These are phyloP conservation scores for Callorhinus ursinus DNA, from an alignment of 2,113 vertebrate genomes.

Conservation along the genomic window DNA sequence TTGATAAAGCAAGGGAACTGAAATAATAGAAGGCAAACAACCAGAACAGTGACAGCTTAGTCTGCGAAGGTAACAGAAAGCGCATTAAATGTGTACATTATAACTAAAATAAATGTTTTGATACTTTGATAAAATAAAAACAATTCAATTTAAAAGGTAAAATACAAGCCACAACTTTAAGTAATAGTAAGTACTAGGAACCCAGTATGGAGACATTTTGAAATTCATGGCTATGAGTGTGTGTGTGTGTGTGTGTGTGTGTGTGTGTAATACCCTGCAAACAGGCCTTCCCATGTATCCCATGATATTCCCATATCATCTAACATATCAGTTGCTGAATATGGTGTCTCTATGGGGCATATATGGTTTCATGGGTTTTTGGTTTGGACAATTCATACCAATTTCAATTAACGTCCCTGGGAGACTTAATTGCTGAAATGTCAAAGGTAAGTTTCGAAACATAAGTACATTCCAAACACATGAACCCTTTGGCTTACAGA, in stretches of 20 bases:
- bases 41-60: not conserved
- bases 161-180: not conserved
- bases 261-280: not conserved
- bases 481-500: slow-evolving; percentile 69
- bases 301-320: not conserved
- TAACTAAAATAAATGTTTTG: not conserved
- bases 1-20: not conserved
- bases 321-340: not conserved
- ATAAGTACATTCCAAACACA: slow-evolving; percentile 81
- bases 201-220: not conserved
- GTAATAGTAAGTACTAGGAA: not conserved
- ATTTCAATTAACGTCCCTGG: slow-evolving; percentile 69
- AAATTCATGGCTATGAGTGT: not conserved
- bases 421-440: slow-evolving; percentile 79
- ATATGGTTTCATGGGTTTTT: slow-evolving; percentile 52
- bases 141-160: not conserved
- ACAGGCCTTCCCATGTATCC: not conserved
- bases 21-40: not conserved
- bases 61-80: not conserved
- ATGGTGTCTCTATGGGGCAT: not conserved
- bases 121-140: not conserved
- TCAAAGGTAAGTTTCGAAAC: slow-evolving; percentile 81
- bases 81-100: no score
- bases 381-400: slow-evolving; percentile 53
- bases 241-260: not conserved